These are phyloP conservation scores for Porites australiensis DNA, from an alignment of 64 coral and sea anemone genomes.

Conservation along the genomic window DNA sequence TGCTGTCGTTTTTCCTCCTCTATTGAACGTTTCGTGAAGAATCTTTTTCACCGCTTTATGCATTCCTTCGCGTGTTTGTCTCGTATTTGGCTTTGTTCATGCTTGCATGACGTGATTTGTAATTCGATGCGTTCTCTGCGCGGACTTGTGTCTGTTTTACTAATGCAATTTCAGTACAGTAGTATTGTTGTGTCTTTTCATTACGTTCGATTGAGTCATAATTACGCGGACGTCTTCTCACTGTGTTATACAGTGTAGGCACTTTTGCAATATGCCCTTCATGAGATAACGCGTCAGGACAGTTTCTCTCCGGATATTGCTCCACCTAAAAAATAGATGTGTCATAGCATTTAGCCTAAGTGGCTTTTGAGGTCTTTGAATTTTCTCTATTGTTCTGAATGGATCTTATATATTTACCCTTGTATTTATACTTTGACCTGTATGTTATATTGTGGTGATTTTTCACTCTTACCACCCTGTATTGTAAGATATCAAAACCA, in stretches of 20 bases:
- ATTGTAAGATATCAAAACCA: not conserved
- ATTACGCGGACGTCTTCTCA: not conserved
- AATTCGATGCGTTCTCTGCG: constrained; percentile 28
- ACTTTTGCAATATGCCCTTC: not conserved
- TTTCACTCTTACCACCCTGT: not conserved
- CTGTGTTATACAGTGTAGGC: not conserved
- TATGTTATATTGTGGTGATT: constrained; percentile 29
- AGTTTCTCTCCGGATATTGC: not conserved
- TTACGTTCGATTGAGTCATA: not conserved
- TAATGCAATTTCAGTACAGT: not conserved
- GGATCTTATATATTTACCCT: constrained; percentile 2
- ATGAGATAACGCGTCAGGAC: not conserved
- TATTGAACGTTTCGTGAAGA: not conserved
- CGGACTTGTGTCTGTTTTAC: constrained; percentile 1
- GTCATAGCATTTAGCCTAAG: not conserved
- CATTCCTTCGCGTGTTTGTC: constrained; percentile 8
- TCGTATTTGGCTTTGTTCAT: not conserved
- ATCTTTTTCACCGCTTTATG: not conserved
- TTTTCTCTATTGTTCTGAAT: not conserved
- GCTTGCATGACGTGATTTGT: constrained; percentile 20
- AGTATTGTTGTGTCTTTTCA: no score
- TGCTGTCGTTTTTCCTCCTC: not conserved
- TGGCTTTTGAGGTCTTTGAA: constrained; percentile 30
- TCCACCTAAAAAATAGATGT: constrained; percentile 20
- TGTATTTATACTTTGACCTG: not conserved